phyloP scores from a whole-genome alignment of 1,140 invertebrate genomes.

The Anastrepha ludens region DNA sequence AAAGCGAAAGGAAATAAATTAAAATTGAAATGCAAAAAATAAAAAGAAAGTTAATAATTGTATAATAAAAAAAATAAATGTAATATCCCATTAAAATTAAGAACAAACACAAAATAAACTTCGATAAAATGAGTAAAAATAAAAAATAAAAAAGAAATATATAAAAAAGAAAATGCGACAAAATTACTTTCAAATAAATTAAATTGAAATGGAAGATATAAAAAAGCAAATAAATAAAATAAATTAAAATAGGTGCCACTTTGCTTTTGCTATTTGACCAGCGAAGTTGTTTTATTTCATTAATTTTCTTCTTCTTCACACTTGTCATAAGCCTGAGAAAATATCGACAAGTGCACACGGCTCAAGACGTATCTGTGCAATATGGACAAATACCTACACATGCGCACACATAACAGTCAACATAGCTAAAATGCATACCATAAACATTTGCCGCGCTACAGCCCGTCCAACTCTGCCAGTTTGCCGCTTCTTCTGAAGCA shows the following conservation, averaged over 20 bases:
- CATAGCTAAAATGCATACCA: constrained; percentile 23
- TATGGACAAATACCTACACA: background rate
- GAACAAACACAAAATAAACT: background rate
- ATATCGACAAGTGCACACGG: constrained; percentile 41
- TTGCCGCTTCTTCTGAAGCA: constrained; percentile 18
- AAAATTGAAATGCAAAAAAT: too few species aligned
- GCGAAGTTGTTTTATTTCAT: background rate
- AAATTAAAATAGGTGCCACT: background rate
- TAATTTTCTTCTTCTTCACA: background rate
- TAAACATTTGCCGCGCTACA: constrained; percentile 11
- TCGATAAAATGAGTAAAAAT: background rate
- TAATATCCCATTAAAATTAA: background rate
- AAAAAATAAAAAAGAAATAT: background rate
- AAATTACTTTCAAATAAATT: background rate
- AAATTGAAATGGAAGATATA: background rate
- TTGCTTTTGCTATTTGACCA: background rate
- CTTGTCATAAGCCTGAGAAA: constrained; percentile 29
- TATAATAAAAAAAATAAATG: background rate
- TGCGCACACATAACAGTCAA: background rate
- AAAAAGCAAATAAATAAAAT: background rate
- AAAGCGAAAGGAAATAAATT: background rate
- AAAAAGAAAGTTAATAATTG: too few species aligned
- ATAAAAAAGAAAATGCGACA: background rate
- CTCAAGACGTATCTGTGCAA: background rate
- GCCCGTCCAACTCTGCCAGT: background rate